Conservation (phyloP, 2,797 vertebrate species). For the Mormyrops boulengeri region DNA sequence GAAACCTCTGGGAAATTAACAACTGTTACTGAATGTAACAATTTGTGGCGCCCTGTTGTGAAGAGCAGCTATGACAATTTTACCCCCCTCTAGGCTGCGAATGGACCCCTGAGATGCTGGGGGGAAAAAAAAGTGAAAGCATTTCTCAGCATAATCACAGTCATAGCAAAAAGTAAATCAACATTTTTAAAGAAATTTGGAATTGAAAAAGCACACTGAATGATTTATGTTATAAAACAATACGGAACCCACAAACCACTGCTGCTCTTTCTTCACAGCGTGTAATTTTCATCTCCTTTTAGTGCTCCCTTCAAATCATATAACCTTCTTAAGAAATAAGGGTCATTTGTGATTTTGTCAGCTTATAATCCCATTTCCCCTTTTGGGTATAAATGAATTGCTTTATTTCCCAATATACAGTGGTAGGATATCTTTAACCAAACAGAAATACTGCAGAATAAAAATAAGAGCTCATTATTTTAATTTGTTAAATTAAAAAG, state of each 20-base stretch:
- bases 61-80: neutral
- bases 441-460: neutral
- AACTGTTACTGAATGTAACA: conserved; percentile 51
- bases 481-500: neutral
- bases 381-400: conserved; percentile 1
- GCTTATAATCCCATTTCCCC: conserved; percentile 34
- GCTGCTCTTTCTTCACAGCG: conserved; percentile 45
- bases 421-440: neutral
- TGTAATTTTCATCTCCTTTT: conserved; percentile 41
- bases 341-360: conserved; percentile 64
- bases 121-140: neutral
- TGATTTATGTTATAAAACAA: conserved; percentile 45
- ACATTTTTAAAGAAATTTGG: neutral
- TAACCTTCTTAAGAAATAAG: conserved; percentile 53
- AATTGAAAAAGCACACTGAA: neutral
- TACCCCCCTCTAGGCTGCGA: neutral
- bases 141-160: conserved; percentile 6
- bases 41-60: conserved; percentile 42
- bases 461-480: neutral
- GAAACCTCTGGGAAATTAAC: conserved; percentile 37
- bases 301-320: conserved; percentile 52
- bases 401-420: neutral
- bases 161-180: neutral
- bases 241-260: conserved; percentile 55
- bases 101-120: conserved; percentile 8